phyloP scores from a whole-genome alignment of 1,140 invertebrate genomes.

The Zaprionus camerounensis region DNA sequence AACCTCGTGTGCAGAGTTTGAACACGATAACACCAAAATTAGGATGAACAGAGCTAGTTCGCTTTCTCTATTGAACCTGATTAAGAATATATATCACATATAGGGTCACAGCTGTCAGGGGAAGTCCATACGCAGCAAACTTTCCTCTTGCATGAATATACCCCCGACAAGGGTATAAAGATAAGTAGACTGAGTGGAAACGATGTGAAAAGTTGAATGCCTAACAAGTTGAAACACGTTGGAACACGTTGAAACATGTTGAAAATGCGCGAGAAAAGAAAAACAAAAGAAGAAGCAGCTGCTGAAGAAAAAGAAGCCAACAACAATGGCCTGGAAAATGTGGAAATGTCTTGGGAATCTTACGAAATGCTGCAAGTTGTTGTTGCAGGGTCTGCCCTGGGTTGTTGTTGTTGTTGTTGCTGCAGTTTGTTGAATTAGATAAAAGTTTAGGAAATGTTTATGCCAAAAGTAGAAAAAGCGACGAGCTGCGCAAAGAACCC shows the following conservation, averaged over 20 bases:
- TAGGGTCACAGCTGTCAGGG: too few relatives aligned
- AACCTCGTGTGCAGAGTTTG: too few relatives aligned
- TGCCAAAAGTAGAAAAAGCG: conserved; percentile 61
- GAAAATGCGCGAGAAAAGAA: conserved; percentile 55
- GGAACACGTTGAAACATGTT: conserved; percentile 75
- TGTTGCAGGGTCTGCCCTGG: conserved; percentile 2
- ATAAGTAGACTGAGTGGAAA: conserved; percentile 45
- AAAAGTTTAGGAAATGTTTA: conserved; percentile 82
- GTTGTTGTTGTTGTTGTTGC: conserved; percentile 1
- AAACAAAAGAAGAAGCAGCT: conserved; percentile 37
- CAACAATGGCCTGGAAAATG: conserved; percentile 79
- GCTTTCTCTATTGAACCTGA: too few relatives aligned
- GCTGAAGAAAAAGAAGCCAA: conserved; percentile 51
- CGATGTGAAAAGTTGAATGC: conserved; percentile 80
- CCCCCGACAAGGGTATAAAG: not conserved
- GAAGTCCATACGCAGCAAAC: too few relatives aligned
- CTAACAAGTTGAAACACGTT: conserved; percentile 77
- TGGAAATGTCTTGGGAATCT: conserved; percentile 80
- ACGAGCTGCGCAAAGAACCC: conserved; percentile 26
- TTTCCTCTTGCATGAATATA: too few relatives aligned
- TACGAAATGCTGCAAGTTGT: conserved; percentile 67
- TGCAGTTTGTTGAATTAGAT: conserved; percentile 79
- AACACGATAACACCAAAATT: too few relatives aligned
- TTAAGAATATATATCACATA: too few relatives aligned
- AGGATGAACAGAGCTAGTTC: too few relatives aligned